phyloP scores from a whole-genome alignment of 2,888 invertebrate species.

The Drosophila gaucha region DNA sequence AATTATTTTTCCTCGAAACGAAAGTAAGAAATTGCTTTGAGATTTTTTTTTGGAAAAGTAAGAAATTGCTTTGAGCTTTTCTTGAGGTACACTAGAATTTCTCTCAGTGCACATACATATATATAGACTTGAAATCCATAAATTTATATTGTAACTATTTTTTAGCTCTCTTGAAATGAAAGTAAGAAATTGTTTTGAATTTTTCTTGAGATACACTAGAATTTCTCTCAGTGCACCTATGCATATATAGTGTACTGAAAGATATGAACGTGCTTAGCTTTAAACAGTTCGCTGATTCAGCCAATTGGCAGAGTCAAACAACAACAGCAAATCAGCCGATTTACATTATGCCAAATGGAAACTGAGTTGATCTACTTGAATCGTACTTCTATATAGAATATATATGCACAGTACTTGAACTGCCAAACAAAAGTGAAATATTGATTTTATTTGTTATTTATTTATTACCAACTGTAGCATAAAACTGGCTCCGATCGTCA shows the following conservation, averaged over 20 bases:
- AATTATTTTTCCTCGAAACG: no score
- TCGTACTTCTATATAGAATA: background rate
- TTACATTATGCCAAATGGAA: slow-evolving; percentile 17
- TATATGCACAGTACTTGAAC: background rate
- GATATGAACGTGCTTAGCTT: slow-evolving; percentile 20
- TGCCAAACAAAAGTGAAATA: background rate
- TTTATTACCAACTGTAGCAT: background rate
- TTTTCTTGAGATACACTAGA: background rate
- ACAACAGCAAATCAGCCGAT: background rate
- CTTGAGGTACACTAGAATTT: no score
- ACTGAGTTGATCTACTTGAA: slow-evolving; percentile 15
- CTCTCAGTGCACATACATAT: no score
- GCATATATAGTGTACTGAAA: background rate
- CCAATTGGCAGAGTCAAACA: slow-evolving; percentile 3
- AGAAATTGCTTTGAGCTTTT: no score
- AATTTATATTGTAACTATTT: no score
- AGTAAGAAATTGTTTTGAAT: background rate
- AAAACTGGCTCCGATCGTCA: background rate
- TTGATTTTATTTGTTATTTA: background rate
- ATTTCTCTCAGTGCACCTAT: background rate
- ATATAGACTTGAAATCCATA: no score
- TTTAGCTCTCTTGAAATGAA: background rate
- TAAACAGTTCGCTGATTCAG: slow-evolving; percentile 12
- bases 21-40: background rate
- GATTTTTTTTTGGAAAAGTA: no score